These are phyloP conservation scores for Dynastes hyllus DNA, from an alignment of 2,888 invertebrate genomes.

Conservation along the genomic window DNA sequence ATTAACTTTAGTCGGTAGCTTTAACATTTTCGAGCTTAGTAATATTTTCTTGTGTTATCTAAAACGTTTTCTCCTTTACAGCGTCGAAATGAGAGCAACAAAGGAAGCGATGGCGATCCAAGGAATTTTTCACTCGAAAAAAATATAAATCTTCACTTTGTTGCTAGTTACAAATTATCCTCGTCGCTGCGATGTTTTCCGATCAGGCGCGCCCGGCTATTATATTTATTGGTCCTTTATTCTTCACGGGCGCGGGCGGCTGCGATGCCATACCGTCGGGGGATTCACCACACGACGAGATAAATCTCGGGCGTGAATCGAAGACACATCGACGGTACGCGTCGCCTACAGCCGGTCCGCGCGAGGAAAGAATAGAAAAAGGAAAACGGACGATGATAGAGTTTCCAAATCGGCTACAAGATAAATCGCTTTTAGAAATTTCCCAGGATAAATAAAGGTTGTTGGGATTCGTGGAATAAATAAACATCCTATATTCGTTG, in stretches of 20 bases:
- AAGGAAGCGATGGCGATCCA: background rate
- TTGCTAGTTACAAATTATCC: constrained; percentile 40
- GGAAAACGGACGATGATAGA: constrained; percentile 31
- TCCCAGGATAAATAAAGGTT: constrained; percentile 38
- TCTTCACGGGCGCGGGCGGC: constrained; percentile 21
- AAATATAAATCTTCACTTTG: constrained; percentile 38
- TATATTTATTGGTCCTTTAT: constrained; percentile 42
- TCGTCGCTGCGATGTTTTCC: constrained; percentile 29
- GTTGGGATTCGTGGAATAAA: background rate
- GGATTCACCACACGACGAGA: constrained; percentile 6
- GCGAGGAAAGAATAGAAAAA: constrained; percentile 1
- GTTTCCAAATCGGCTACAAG: constrained; percentile 40
- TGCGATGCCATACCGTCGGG: background rate
- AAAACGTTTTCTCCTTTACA: too few relatives aligned
- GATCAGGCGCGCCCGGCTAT: constrained; percentile 32
- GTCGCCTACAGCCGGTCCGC: background rate
- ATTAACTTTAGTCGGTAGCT: too few relatives aligned
- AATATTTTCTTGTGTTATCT: too few relatives aligned
- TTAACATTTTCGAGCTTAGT: too few relatives aligned
- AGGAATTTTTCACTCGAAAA: constrained; percentile 27
- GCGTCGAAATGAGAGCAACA: too few relatives aligned
- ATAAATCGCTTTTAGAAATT: constrained; percentile 35
- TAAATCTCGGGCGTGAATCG: constrained; percentile 34
- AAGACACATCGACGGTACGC: background rate
- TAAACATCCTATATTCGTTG: background rate